A percentile compares a stretch with the other conserved stretches of the same genome.
Evolutionary conservation across 2,797 vertebrate species (phyloP).

Genomic region (Lophotriccus pileatus): DNA sequence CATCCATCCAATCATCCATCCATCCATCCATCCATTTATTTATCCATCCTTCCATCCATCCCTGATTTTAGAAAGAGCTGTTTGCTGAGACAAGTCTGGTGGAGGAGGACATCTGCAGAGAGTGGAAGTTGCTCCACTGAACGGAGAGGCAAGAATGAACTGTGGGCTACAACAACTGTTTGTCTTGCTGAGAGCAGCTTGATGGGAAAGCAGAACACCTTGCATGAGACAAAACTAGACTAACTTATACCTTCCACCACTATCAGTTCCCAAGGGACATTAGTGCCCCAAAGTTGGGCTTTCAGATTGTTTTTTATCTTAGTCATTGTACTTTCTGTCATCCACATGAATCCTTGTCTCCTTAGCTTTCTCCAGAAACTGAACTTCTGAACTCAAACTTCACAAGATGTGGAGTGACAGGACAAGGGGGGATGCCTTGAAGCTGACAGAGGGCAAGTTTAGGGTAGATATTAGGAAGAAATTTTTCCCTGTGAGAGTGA

Average conservation of each 20-base stretch:
- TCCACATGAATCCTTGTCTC: background rate
- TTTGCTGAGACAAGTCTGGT: background rate
- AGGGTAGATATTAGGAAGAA: background rate
- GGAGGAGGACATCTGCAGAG: background rate
- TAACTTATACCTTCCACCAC: background rate
- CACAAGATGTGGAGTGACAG: background rate
- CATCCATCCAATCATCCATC: background rate
- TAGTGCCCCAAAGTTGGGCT: background rate
- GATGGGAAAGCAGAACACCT: background rate
- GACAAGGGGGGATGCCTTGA: background rate
- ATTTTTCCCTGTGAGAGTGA: background rate
- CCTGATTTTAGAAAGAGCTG: background rate
- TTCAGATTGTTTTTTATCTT: background rate
- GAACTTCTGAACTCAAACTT: background rate
- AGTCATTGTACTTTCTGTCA: background rate
- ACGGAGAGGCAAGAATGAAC: background rate
- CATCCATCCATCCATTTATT: background rate
- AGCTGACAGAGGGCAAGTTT: background rate
- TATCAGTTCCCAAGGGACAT: background rate
- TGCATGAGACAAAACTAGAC: background rate
- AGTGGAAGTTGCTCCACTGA: background rate
- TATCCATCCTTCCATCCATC: background rate
- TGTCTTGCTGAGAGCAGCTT: background rate
- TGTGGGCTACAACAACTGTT: background rate
- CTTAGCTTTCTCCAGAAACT: background rate